Evolutionary conservation across 1,140 invertebrate genomes (phyloP).

Genomic region (Lanistes nyassanus): DNA sequence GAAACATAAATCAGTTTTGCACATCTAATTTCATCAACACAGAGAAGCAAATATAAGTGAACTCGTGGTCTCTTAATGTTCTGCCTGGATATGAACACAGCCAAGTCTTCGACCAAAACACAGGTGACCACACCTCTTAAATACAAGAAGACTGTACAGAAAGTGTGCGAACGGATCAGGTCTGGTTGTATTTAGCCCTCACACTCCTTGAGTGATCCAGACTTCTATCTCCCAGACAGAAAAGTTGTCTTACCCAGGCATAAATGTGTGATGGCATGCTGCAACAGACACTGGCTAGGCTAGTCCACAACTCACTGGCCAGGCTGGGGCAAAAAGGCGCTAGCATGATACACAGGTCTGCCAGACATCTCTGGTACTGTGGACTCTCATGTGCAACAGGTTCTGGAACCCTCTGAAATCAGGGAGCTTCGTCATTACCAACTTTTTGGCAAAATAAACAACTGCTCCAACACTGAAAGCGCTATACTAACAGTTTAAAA

Average conservation of each 20-base stretch:
- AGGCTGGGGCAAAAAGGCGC: constrained; percentile 90
- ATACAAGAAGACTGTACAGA: not conserved
- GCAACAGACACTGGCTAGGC: constrained; percentile 71
- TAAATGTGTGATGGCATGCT: constrained; percentile 24
- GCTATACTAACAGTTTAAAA: too few species aligned
- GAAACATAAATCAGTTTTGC: constrained; percentile 15
- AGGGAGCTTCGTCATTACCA: too few species aligned
- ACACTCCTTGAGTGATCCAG: not conserved
- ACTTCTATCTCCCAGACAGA: not conserved
- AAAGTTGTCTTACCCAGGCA: constrained; percentile 36
- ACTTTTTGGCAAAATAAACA: too few species aligned
- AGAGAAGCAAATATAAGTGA: constrained; percentile 6
- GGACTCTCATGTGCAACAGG: constrained; percentile 62
- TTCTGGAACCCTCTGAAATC: constrained; percentile 63
- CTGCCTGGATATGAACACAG: not conserved
- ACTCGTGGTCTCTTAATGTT: not conserved
- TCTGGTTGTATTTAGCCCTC: not conserved
- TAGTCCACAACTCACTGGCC: constrained; percentile 88
- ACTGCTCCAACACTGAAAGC: too few species aligned
- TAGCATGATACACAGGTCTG: constrained; percentile 83
- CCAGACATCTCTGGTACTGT: constrained; percentile 84
- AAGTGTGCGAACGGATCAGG: not conserved
- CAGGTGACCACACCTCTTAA: not conserved
- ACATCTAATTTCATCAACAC: not conserved
- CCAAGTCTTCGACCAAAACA: not conserved